Base-by-base conservation (phyloP, 35 echinoderm and acorn worm species). In the Stichopus chloronotus region DNA sequence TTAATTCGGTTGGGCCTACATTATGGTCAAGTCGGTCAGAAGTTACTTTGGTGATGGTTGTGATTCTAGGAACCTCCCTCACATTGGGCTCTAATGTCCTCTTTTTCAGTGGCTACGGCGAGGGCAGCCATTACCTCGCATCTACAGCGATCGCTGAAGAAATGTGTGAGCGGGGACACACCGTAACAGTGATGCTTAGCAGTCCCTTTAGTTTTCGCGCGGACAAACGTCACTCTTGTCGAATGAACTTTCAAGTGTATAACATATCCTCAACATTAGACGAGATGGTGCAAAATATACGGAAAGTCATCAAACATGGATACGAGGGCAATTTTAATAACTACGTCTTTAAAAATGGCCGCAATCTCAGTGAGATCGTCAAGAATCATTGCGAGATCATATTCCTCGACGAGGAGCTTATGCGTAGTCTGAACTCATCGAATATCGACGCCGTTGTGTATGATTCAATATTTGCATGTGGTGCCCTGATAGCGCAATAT, bases 71-170 rank as follows among this genome's bases (percentile, higher is more conserved):
- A 43, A 19, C 19, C 19, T 20, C 19, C 6, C 22, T 16, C 25
- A 55, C 43, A 52, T 55, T 13, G 30, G 30, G 80, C 5, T 9
- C 87, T 5, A 71, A 71, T 63, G 25, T 89, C 5, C 24, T 89
- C 43, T 89, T 89, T 72, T 89, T 74, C 52, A 89, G 61, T 59
- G 90, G 90, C 16, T 57, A 54, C 14, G 94, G 94, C 21, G 94
- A 94, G 60, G 94, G 94, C 1, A 94, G 94, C 24, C 94, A 94
- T 74, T 94, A 92, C 58, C 60, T 85, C 21, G 90, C 94, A 58
- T 58, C 80, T 21, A 76, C 88, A 17, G 88, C 61, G 8, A 74
- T 94, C 30, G 94, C 77, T 10, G 94, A 92, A 77, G 89, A 91
- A 17, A 55, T 94, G 17, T 58, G 55, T 21, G 22, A 58, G 5